A percentile compares a stretch with the other conserved stretches of the same genome.
Conservation (phyloP, 2,888 invertebrate genomes). For the Deroplatys truncata region DNA sequence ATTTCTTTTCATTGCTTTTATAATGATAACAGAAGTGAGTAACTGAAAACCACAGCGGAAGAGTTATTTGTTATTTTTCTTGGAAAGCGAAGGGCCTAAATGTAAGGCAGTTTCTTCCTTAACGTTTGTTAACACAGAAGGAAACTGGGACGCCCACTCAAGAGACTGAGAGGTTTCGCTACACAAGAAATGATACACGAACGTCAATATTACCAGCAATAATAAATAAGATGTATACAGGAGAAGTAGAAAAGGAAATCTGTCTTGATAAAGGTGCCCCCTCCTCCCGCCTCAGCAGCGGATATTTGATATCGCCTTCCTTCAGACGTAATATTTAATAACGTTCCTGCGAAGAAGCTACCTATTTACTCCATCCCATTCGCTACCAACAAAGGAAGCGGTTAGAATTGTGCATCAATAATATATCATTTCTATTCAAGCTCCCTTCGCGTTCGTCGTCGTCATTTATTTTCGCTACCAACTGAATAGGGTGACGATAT, state of each 20-base stretch:
- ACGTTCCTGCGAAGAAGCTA: neutral
- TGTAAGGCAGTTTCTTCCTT: too few relatives aligned
- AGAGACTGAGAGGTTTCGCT: neutral
- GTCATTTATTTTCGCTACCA: neutral
- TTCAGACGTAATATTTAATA: conserved; percentile 9
- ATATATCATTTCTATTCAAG: conserved; percentile 12
- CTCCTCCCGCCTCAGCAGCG: neutral
- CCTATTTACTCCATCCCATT: conserved; percentile 18
- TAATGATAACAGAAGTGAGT: too few relatives aligned
- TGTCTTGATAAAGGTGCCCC: neutral
- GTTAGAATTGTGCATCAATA: conserved; percentile 17
- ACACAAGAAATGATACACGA: neutral
- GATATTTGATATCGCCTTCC: conserved; percentile 11
- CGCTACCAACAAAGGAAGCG: conserved; percentile 9
- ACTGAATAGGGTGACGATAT: neutral
- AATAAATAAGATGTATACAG: neutral
- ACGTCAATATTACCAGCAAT: neutral
- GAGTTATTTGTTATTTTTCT: too few relatives aligned
- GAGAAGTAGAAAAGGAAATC: neutral
- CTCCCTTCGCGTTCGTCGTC: neutral
- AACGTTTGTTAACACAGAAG: too few relatives aligned
- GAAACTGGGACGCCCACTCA: too few relatives aligned
- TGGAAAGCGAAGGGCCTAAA: too few relatives aligned
- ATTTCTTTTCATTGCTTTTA: too few relatives aligned
- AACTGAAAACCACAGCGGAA: too few relatives aligned